Evolutionary conservation across 2,888 invertebrate genomes (phyloP), one percentile per base, ranked within the genome.

Genomic region (Brachypterus glaber): DNA sequence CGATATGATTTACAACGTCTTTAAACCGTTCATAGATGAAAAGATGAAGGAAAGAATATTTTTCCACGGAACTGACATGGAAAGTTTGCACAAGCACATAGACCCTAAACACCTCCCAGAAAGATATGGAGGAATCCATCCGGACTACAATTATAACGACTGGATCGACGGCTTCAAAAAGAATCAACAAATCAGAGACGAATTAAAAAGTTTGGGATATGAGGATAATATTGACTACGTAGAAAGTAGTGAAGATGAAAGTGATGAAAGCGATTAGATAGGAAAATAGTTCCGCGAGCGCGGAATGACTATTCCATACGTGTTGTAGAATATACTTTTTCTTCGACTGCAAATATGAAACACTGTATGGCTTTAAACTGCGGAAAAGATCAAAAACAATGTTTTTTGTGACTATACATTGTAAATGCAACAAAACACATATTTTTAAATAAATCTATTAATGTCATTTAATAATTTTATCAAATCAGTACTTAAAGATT

Each of bases 1-100:
- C 58, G 85, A 84, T 60, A 77, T 81, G 45, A 77, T 82, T 34
- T 85, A 79, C 60, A 77, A 75, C 46, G 75, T 86, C 12, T 86
- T 88, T 62, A 85, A 82, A 52, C 86, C 87, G 0, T 68, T 88
- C 15, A 64, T 88, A 15, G 79, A 76, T 54, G 63, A 75, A 1
- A 58, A 69, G 17, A 86, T 85, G 83, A 71, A 72, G 8, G 72
- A 78, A 13, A 69, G 66, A 27, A 58, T 73, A 4, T 71, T 61
- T 46, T 80, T 83, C 63, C 88, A 88, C 59, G 85, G 86, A 0
- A 69, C 73, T 33, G 75, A 88, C 57, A 68, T 77, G 68, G 69
- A 72, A 15, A 83, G 83, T 1, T 68, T 88, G 1, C 87, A 87
- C 55, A 72, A 79, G 44, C 79, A 85, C 55, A 76, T 88, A 9